Conservation (phyloP, 2,797 vertebrate species). For the Pseudochirops cupreus region DNA sequence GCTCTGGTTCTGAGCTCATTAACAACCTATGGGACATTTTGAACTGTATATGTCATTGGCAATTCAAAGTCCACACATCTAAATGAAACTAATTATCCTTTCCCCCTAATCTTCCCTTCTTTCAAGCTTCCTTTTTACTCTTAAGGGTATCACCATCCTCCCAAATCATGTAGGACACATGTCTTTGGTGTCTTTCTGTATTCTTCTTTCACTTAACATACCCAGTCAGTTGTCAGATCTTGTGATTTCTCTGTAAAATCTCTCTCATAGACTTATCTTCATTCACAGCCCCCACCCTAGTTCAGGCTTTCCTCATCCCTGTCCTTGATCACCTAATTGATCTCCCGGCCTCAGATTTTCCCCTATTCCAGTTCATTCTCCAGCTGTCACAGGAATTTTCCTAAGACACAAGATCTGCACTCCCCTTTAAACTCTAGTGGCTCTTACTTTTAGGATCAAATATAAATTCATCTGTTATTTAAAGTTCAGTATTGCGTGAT, state of each 20-base stretch:
- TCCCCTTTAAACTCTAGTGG: neutral
- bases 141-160: neutral
- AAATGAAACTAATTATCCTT: conserved; percentile 10
- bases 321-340: neutral
- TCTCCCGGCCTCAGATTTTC: neutral
- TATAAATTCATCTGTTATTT: neutral
- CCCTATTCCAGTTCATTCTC: neutral
- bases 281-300: neutral
- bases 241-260: neutral
- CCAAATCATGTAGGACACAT: neutral
- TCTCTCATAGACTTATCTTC: neutral
- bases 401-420: neutral
- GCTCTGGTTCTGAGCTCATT: neutral
- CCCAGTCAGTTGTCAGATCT: neutral
- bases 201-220: neutral
- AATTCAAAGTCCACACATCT: conserved; percentile 14
- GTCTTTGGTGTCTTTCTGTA: neutral
- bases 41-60: neutral
- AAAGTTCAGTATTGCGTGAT: neutral
- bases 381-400: neutral
- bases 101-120: conserved; percentile 18
- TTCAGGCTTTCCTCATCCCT: neutral
- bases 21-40: neutral
- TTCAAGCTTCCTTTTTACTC: neutral
- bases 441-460: neutral